Conservation (phyloP, 2,113 vertebrate species). For the Megaceryle torquata region DNA sequence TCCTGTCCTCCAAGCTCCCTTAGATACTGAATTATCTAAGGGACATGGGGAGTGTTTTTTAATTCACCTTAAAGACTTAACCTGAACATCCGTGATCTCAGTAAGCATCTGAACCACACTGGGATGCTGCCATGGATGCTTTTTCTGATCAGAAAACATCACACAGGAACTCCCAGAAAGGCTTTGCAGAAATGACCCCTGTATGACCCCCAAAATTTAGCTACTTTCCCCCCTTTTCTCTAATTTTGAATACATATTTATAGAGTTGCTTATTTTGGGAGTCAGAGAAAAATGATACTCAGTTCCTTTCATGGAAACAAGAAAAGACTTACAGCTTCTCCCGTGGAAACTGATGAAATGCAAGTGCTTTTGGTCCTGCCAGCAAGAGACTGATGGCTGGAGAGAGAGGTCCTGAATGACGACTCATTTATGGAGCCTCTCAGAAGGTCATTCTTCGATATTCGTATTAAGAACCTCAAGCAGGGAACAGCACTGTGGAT, state of each 20-base stretch:
- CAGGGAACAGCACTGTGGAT: constrained; percentile 70
- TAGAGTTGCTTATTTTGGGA: not conserved
- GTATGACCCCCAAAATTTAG: not conserved
- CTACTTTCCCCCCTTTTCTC: not conserved
- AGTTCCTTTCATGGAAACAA: not conserved
- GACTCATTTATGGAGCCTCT: constrained; percentile 65
- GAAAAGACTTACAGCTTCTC: constrained; percentile 63
- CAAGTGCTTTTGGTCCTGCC: constrained; percentile 51
- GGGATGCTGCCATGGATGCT: not conserved
- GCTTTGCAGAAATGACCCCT: not conserved
- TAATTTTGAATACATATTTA: not conserved
- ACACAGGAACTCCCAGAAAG: not conserved
- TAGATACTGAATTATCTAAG: not conserved
- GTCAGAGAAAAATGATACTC: not conserved
- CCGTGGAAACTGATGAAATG: constrained; percentile 61
- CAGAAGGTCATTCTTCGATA: constrained; percentile 57
- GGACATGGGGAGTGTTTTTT: not conserved
- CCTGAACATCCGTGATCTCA: not conserved
- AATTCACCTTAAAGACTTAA: not conserved
- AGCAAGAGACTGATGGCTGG: constrained; percentile 54
- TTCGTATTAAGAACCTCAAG: constrained; percentile 63
- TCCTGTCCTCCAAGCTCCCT: not conserved
- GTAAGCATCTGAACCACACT: not conserved
- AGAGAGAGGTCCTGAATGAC: constrained; percentile 61
- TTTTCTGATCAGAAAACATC: not conserved